Evolutionary conservation across 2,888 invertebrate genomes (phyloP).

Genomic region (Perithous albicinctus): DNA sequence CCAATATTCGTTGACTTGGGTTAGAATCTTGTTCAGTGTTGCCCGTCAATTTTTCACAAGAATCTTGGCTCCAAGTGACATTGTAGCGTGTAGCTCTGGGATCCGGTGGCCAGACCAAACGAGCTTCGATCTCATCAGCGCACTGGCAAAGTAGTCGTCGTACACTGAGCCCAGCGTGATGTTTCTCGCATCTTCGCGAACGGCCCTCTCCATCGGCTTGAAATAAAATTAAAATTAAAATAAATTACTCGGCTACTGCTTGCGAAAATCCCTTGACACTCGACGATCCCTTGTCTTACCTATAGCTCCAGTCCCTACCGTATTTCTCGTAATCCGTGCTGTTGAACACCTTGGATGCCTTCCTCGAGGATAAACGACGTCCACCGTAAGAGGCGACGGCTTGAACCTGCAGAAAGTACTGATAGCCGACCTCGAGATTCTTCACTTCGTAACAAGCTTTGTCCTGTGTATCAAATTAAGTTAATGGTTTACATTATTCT

Average conservation of each 20-base stretch:
- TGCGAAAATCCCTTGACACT: neutral
- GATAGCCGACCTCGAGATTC: slow-evolving; percentile 89
- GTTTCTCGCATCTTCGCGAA: slow-evolving; percentile 75
- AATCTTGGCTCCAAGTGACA: slow-evolving; percentile 75
- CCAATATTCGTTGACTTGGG: slow-evolving; percentile 23
- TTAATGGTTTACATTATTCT: too few relatives aligned
- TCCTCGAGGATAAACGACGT: slow-evolving; percentile 89
- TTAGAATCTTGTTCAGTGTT: slow-evolving; percentile 2
- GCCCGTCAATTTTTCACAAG: slow-evolving; percentile 62
- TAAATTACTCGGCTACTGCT: slow-evolving; percentile 36
- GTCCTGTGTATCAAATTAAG: slow-evolving; percentile 85
- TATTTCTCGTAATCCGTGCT: slow-evolving; percentile 87
- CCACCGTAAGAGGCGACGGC: slow-evolving; percentile 90
- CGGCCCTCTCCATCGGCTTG: slow-evolving; percentile 75
- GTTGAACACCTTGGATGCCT: slow-evolving; percentile 90
- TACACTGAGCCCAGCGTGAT: slow-evolving; percentile 73
- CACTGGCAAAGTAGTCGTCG: slow-evolving; percentile 75
- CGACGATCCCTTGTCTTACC: slow-evolving; percentile 63
- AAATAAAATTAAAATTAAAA: slow-evolving; percentile 68
- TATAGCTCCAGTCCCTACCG: slow-evolving; percentile 72
- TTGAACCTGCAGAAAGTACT: slow-evolving; percentile 93
- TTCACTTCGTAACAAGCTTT: slow-evolving; percentile 88
- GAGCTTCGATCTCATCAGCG: slow-evolving; percentile 73
- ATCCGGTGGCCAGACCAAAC: slow-evolving; percentile 75
- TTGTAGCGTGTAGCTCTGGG: slow-evolving; percentile 73